Evolutionary conservation across 2,888 invertebrate species (phyloP).

Genomic region (Belgica antarctica): DNA sequence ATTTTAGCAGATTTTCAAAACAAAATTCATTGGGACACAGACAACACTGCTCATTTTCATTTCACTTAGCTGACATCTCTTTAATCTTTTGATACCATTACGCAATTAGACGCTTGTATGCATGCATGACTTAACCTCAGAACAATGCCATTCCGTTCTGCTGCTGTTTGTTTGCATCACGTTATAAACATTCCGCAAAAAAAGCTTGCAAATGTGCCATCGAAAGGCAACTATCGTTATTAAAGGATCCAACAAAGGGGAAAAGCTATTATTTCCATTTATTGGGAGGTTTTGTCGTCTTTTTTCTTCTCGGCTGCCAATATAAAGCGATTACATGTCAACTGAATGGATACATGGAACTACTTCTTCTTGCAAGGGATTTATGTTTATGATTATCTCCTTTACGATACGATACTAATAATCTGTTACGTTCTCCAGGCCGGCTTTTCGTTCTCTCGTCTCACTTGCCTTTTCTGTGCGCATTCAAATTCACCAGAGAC

Average conservation of each 20-base stretch:
- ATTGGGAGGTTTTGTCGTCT: slow-evolving; percentile 1
- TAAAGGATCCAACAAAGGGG: background rate
- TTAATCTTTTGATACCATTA: too few species aligned
- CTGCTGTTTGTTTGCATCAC: background rate
- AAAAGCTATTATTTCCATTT: too few species aligned
- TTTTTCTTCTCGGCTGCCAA: slow-evolving; percentile 19
- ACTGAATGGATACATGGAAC: slow-evolving; percentile 34
- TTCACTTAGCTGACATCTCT: too few species aligned
- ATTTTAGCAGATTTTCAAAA: too few species aligned
- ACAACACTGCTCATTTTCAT: too few species aligned
- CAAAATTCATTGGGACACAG: too few species aligned
- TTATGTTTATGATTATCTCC: slow-evolving; percentile 31
- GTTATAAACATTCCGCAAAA: background rate
- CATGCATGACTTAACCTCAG: too few species aligned
- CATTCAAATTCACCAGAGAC: too few species aligned
- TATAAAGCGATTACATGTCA: slow-evolving; percentile 39
- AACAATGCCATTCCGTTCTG: too few species aligned
- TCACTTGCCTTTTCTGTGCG: too few species aligned
- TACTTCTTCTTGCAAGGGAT: slow-evolving; percentile 26
- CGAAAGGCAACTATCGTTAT: slow-evolving; percentile 8
- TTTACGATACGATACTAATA: slow-evolving; percentile 23
- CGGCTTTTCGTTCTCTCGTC: background rate
- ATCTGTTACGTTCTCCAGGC: slow-evolving; percentile 15
- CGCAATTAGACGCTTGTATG: too few species aligned
- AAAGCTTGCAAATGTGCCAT: background rate